phyloP scores from a whole-genome alignment of 92 coral and sea anemone species.

The Porites lobata region DNA sequence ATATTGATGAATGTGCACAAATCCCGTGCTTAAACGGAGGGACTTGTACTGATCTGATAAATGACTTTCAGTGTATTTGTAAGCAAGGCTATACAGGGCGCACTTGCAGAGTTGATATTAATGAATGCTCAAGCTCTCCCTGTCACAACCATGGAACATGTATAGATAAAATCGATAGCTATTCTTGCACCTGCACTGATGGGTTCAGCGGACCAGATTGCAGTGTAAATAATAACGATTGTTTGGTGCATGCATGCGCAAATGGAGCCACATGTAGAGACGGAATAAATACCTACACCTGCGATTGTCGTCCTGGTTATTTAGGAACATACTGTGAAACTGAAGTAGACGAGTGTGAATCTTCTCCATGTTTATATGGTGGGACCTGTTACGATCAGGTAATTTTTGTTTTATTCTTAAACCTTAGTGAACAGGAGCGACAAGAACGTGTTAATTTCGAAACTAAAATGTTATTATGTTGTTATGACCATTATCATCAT shows the following conservation, averaged over 20 bases:
- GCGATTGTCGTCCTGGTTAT: slow-evolving; percentile 8
- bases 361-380: background rate
- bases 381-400: slow-evolving; percentile 14
- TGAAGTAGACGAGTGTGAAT: slow-evolving; percentile 13
- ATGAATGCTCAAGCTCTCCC: slow-evolving; percentile 37
- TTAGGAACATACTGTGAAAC: background rate
- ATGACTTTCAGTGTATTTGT: slow-evolving; percentile 27
- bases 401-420: no score
- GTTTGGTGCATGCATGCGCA: background rate
- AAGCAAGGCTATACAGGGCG: slow-evolving; percentile 23
- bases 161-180: background rate
- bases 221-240: background rate
- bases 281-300: background rate
- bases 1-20: slow-evolving; percentile 67
- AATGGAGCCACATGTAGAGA: slow-evolving; percentile 22
- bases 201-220: slow-evolving; percentile 19
- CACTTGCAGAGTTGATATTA: slow-evolving; percentile 1
- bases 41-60: slow-evolving; percentile 28
- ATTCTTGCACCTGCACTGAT: slow-evolving; percentile 20
- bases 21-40: slow-evolving; percentile 63
- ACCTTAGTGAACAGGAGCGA: background rate
- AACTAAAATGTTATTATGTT: background rate
- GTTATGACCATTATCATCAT: no score
- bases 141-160: slow-evolving; percentile 38
- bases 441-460: background rate